Conservation (phyloP, 30 jellyfish, hydroid and myxozoan genomes). For the Morbakka virulenta region DNA sequence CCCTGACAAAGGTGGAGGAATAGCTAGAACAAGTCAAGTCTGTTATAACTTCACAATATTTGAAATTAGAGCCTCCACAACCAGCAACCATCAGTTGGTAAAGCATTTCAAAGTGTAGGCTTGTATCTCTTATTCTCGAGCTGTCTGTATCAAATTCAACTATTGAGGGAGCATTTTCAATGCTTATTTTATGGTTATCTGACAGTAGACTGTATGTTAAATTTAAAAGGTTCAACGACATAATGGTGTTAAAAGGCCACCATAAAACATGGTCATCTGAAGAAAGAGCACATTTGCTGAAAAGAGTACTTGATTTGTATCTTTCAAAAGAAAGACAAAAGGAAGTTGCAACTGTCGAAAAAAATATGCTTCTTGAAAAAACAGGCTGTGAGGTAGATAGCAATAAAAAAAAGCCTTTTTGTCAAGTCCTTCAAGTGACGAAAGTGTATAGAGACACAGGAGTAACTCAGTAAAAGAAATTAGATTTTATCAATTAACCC, state of each 20-base stretch:
- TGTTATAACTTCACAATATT: not conserved
- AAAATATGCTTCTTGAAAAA: no score
- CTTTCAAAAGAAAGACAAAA: not conserved
- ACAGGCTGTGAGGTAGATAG: no score
- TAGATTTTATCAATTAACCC: no score
- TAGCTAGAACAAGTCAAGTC: not conserved
- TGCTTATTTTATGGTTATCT: constrained; percentile 18
- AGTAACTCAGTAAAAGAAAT: no score
- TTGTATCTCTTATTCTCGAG: not conserved
- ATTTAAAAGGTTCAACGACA: constrained; percentile 4
- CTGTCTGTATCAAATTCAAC: constrained; percentile 25
- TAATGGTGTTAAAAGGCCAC: constrained; percentile 7
- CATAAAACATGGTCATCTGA: constrained; percentile 19
- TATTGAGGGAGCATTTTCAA: constrained; percentile 28
- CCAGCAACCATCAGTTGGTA: constrained; percentile 1
- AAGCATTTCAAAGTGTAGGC: not conserved
- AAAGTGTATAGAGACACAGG: no score
- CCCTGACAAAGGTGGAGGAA: not conserved
- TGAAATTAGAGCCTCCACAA: not conserved
- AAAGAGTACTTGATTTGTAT: not conserved
- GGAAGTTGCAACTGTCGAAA: not conserved
- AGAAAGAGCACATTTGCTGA: not conserved
- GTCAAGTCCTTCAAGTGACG: no score
- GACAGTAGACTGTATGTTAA: constrained; percentile 21
- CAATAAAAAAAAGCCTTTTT: no score